Evolutionary conservation across 2,113 vertebrate genomes (phyloP), one percentile per base, ranked within the genome.

Genomic region (Ciconia boyciana): DNA sequence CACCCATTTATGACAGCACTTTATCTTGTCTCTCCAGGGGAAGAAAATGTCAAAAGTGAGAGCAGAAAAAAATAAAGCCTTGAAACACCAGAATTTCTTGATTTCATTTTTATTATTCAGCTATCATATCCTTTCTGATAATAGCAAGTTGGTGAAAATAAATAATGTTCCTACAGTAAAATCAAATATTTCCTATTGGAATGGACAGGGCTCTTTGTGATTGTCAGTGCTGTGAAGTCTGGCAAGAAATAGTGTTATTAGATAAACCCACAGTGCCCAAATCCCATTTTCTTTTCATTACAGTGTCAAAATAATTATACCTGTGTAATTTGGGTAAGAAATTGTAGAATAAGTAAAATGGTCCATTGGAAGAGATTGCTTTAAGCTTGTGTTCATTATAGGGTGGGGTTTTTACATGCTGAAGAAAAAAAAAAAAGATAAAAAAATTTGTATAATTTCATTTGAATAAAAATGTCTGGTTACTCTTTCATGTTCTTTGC

Each of bases 281-380:
- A 98, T 98, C 98, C 98, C 98, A 98, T 98, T 98, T 98, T 98
- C 98, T 98, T 98, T 98, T 98, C 98, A 98, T 98, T 98, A 98
- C 97, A 97, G 98, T 98, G 98, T 98, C 98, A 98, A 98, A 98
- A 98, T 98, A 98, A 98, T 98, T 98, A 98, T 97, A 98, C 98
- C 98, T 98, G 97, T 98, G 98, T 98, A 98, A 98, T 98, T 98
- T 98, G 98, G 98, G 98, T 98, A 98, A 98, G 98, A 98, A 98
- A 98, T 98, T 98, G 98, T 96, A 91, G 98, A 98, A 98, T 98
- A 97, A 98, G 98, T 98, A 98, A 98, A 98, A 98, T 44, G 98
- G 98, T 96, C 98, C 97, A 82, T 98, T 97, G 97, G 96, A 98
- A 98, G 95, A 98, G 97, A 98, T 97, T 98, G 97, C 98, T 98